These are phyloP conservation scores for Tylochromis polylepis DNA, from an alignment of 2,113 vertebrate species.

Conservation along the genomic window DNA sequence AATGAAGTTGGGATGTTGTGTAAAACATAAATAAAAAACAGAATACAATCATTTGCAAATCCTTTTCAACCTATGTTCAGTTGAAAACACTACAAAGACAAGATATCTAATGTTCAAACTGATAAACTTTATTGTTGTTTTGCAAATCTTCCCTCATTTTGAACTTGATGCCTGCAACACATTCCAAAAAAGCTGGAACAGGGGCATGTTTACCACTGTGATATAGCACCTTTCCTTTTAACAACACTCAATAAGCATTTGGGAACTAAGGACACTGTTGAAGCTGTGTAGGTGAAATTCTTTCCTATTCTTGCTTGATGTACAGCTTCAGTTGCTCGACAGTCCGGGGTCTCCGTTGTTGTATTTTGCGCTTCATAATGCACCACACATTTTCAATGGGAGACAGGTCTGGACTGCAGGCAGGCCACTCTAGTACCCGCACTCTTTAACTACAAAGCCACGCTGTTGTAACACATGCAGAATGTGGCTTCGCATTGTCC, in stretches of 20 bases:
- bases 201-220: neutral
- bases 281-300: neutral
- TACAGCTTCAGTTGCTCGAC: neutral
- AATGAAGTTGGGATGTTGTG: neutral
- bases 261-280: neutral
- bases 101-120: neutral
- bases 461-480: neutral
- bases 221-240: neutral
- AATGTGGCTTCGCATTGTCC: neutral
- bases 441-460: neutral
- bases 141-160: neutral
- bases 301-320: neutral
- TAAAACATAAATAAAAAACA: neutral
- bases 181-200: neutral
- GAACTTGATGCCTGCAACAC: neutral
- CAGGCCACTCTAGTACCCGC: neutral
- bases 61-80: neutral
- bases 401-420: neutral
- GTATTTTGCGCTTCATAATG: neutral
- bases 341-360: accelerated
- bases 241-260: neutral
- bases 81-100: neutral
- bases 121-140: neutral
- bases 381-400: neutral
- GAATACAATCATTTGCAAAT: neutral